Evolutionary conservation across 2,797 vertebrate species (phyloP).

Genomic region (Betta splendens): DNA sequence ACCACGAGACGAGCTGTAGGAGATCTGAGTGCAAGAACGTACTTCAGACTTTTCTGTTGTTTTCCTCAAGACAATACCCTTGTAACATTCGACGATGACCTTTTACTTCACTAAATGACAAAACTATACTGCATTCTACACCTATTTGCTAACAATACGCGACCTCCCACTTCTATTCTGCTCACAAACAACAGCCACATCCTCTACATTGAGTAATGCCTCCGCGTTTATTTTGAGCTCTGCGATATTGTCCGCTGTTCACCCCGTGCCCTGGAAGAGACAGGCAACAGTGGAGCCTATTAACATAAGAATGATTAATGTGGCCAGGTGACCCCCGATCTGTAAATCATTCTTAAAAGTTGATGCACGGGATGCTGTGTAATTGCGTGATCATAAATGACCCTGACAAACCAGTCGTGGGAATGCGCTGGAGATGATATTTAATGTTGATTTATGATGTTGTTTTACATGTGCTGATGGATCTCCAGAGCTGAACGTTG

Average conservation of each 20-base stretch:
- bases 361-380: constrained; percentile 48
- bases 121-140: too few species aligned
- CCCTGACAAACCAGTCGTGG: constrained; percentile 61
- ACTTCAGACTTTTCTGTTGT: background rate
- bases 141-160: constrained; percentile 2
- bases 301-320: constrained; percentile 70
- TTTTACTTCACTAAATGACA: constrained; percentile 42
- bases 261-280: constrained; percentile 51
- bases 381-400: constrained; percentile 71
- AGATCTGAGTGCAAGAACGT: background rate
- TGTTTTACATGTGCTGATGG: constrained; percentile 14
- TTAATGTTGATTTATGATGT: constrained; percentile 63
- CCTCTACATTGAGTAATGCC: constrained; percentile 58
- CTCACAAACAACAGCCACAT: constrained; percentile 37
- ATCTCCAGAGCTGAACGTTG: constrained; percentile 18
- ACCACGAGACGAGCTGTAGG: background rate
- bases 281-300: constrained; percentile 58
- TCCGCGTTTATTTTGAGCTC: constrained; percentile 53
- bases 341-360: constrained; percentile 73
- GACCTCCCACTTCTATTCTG: constrained; percentile 40
- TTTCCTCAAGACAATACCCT: constrained; percentile 3
- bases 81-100: too few species aligned
- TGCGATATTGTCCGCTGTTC: constrained; percentile 55
- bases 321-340: constrained; percentile 55
- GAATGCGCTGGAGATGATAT: constrained; percentile 39